These are phyloP conservation scores for Champsocephalus esox DNA, from an alignment of 2,797 vertebrate species.

Conservation along the genomic window DNA sequence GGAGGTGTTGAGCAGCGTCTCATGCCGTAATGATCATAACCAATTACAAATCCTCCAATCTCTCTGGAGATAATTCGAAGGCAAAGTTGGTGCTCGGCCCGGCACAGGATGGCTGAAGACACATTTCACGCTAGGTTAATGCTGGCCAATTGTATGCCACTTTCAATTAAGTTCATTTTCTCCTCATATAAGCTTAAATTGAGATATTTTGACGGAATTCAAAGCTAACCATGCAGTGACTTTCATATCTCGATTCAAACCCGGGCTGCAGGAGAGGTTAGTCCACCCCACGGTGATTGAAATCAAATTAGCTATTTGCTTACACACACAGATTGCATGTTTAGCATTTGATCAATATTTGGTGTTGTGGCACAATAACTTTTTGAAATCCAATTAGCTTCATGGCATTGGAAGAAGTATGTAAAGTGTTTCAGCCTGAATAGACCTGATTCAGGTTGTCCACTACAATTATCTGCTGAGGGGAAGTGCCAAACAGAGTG, in stretches of 20 bases:
- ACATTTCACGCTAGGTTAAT: constrained; percentile 84
- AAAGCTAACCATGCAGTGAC: constrained; percentile 63
- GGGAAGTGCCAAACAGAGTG: constrained; percentile 77
- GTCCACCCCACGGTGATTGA: constrained; percentile 54
- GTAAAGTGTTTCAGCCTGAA: constrained; percentile 81
- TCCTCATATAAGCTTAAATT: constrained; percentile 70
- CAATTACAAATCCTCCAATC: constrained; percentile 74
- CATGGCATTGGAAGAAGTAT: constrained; percentile 76
- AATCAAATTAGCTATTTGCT: constrained; percentile 80
- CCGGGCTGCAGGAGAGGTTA: constrained; percentile 58
- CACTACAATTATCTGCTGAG: constrained; percentile 80
- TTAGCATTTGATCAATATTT: constrained; percentile 84
- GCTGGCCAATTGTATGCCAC: constrained; percentile 82
- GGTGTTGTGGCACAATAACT: constrained; percentile 77
- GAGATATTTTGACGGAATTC: constrained; percentile 77
- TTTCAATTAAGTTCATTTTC: constrained; percentile 82
- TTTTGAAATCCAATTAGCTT: constrained; percentile 81
- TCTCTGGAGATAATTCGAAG: constrained; percentile 57
- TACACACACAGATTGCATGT: constrained; percentile 72
- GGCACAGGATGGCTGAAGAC: constrained; percentile 63
- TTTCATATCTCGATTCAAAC: constrained; percentile 75
- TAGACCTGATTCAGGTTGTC: constrained; percentile 83
- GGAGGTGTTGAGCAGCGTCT: constrained; percentile 47
- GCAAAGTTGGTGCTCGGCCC: constrained; percentile 65
- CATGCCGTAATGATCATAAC: constrained; percentile 67